phyloP scores from a whole-genome alignment of 2,888 invertebrate species.

The Drepanosiphum platanoidis region DNA sequence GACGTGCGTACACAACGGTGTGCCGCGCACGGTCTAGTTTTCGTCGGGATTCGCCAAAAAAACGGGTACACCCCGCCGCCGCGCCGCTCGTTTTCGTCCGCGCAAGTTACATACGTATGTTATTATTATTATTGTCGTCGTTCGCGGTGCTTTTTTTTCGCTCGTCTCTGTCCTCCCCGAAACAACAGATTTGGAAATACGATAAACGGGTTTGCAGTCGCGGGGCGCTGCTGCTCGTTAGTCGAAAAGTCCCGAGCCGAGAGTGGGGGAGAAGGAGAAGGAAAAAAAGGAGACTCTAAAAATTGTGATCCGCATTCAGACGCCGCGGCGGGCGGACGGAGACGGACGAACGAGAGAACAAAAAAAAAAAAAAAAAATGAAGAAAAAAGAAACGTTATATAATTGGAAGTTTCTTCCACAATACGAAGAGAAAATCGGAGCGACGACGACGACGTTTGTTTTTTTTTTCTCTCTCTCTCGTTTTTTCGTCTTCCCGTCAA shows the following conservation, averaged over 20 bases:
- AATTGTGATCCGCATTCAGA: constrained; percentile 59
- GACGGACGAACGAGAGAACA: background rate
- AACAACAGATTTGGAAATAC: constrained; percentile 56
- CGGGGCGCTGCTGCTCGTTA: constrained; percentile 61
- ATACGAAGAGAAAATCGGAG: constrained; percentile 55
- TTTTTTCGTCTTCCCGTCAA: constrained; percentile 30
- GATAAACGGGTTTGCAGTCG: constrained; percentile 60
- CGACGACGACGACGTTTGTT: too few species aligned
- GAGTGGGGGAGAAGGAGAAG: background rate
- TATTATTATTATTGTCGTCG: too few species aligned
- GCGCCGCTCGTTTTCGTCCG: too few species aligned
- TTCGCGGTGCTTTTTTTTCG: background rate
- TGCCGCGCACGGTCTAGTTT: constrained; percentile 21
- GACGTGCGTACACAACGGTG: background rate
- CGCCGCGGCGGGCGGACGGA: too few species aligned
- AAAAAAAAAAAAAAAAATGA: background rate
- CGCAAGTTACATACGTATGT: constrained; percentile 6
- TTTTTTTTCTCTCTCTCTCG: constrained; percentile 16
- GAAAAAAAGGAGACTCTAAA: constrained; percentile 2
- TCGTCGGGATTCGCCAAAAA: constrained; percentile 30
- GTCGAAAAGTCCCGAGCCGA: constrained; percentile 49
- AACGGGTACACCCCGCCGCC: background rate
- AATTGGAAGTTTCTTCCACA: constrained; percentile 57
- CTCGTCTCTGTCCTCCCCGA: background rate
- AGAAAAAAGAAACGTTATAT: constrained; percentile 19